These are phyloP conservation scores for Entomyzon cyanotis DNA, from an alignment of 2,113 vertebrate genomes.

Conservation along the genomic window DNA sequence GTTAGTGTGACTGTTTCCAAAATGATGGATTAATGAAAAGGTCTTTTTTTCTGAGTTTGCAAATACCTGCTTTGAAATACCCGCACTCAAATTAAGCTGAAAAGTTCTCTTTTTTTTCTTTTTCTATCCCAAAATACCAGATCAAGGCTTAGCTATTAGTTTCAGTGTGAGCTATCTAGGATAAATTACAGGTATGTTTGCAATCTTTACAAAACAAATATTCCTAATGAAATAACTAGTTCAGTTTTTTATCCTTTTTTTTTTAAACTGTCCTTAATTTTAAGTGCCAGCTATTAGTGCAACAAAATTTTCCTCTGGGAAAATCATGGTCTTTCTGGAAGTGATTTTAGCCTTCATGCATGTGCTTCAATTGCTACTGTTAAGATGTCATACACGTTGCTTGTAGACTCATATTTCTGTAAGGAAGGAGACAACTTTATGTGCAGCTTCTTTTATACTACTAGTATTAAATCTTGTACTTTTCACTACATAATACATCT, in stretches of 20 bases:
- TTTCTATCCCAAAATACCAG: not conserved
- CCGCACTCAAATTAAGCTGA: constrained; percentile 57
- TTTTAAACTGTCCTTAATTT: constrained; percentile 17
- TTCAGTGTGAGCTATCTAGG: constrained; percentile 24
- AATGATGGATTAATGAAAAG: constrained; percentile 77
- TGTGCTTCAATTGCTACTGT: not conserved
- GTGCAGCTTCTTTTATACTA: not conserved
- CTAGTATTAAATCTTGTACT: not conserved
- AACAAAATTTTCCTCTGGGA: not conserved
- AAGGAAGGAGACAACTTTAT: constrained; percentile 31
- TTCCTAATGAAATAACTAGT: not conserved
- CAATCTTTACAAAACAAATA: constrained; percentile 2
- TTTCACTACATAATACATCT: not conserved
- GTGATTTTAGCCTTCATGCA: not conserved
- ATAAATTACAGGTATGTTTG: constrained; percentile 37
- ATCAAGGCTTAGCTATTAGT: constrained; percentile 35
- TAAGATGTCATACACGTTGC: not conserved
- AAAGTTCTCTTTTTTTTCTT: not conserved
- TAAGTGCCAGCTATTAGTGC: constrained; percentile 13
- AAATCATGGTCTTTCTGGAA: not conserved
- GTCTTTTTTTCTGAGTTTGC: constrained; percentile 67
- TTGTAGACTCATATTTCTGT: not conserved
- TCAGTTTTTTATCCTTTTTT: not conserved
- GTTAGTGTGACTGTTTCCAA: constrained; percentile 75
- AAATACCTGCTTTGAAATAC: constrained; percentile 72